These are phyloP conservation scores for Diogma glabrata DNA, from an alignment of 2,888 invertebrate species.

Conservation along the genomic window DNA sequence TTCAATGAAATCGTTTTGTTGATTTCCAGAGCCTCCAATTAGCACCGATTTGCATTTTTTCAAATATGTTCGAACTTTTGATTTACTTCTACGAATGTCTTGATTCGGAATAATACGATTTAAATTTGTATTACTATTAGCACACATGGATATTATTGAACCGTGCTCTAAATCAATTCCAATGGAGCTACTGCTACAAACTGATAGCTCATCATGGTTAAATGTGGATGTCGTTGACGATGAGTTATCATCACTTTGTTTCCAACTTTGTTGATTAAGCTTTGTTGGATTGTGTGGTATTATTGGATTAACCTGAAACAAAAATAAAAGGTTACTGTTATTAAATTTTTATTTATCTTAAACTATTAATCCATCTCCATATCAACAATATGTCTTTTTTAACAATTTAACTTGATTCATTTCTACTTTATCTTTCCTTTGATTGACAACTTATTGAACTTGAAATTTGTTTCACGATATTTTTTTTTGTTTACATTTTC, in stretches of 20 bases:
- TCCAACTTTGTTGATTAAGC: no score
- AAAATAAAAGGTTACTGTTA: no score
- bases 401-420: no score
- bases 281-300: not conserved
- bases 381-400: no score
- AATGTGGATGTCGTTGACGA: not conserved
- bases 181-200: not conserved
- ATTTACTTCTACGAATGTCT: slow-evolving; percentile 31
- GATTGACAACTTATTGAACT: no score
- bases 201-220: not conserved
- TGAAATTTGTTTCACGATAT: no score
- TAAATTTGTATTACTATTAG: slow-evolving; percentile 3
- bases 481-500: no score
- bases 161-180: not conserved
- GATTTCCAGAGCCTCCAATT: slow-evolving; percentile 27
- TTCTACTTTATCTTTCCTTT: no score
- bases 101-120: slow-evolving; percentile 7
- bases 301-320: no score
- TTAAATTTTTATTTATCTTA: no score
- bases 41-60: slow-evolving; percentile 35
- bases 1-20: slow-evolving; percentile 11
- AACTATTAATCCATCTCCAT: no score
- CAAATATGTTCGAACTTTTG: slow-evolving; percentile 35
- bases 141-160: not conserved
- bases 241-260: not conserved